Evolutionary conservation across 2,113 vertebrate species (phyloP).

Genomic region (Phalacrocorax aristotelis): DNA sequence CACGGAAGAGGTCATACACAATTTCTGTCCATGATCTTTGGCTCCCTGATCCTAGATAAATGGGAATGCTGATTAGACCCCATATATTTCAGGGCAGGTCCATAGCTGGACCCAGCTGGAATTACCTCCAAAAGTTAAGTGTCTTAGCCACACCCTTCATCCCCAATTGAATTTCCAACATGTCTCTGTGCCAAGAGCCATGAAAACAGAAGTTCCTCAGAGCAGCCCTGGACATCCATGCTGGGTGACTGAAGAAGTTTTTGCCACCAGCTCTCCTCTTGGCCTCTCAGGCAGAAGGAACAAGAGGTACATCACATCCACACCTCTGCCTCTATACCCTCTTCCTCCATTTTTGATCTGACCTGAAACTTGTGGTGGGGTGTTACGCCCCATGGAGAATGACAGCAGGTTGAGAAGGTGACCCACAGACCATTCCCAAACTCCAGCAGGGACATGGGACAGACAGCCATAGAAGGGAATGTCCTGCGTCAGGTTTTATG

Average conservation of each 20-base stretch:
- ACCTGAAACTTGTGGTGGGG: neutral
- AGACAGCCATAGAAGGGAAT: neutral
- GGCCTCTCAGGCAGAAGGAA: neutral
- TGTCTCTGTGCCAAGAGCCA: neutral
- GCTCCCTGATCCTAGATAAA: neutral
- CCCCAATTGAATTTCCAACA: accelerated
- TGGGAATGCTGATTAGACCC: neutral
- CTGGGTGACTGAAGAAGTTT: neutral
- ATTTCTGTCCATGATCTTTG: neutral
- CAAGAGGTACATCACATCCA: neutral
- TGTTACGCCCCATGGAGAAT: accelerated
- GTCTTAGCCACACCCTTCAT: neutral
- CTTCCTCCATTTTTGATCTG: neutral
- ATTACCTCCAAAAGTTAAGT: neutral
- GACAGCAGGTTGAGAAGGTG: neutral
- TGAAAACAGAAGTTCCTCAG: neutral
- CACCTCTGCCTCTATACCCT: neutral
- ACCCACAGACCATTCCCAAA: neutral
- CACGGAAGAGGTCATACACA: neutral
- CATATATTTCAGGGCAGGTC: neutral
- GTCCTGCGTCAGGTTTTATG: accelerated
- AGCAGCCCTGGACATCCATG: neutral
- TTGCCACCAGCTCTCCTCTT: neutral
- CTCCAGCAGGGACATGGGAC: neutral
- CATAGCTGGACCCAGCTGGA: neutral